These are phyloP conservation scores for Grallaria varia DNA, from an alignment of 2,113 vertebrate genomes.

Conservation along the genomic window DNA sequence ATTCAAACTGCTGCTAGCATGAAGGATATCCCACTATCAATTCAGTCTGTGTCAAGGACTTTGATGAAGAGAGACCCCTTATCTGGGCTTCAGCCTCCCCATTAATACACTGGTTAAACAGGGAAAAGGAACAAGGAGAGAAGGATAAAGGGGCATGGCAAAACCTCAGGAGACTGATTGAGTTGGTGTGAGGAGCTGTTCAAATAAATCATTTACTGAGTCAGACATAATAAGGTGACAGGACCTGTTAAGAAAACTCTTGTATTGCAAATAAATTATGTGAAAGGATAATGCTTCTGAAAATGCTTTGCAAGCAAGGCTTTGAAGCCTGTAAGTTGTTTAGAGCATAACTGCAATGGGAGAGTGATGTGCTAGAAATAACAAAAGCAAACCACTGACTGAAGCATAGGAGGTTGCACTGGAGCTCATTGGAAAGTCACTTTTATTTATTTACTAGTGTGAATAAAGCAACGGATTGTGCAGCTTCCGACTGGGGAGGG, in stretches of 20 bases:
- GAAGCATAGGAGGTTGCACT: not conserved
- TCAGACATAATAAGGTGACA: not conserved
- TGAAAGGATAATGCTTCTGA: not conserved
- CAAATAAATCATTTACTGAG: not conserved
- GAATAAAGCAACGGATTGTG: not conserved
- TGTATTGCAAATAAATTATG: not conserved
- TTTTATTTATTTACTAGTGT: not conserved
- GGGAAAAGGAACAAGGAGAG: not conserved
- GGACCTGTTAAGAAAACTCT: not conserved
- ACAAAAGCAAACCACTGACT: not conserved
- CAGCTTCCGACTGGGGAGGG: rapidly evolving
- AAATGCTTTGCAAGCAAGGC: not conserved
- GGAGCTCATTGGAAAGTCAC: not conserved
- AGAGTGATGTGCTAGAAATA: not conserved
- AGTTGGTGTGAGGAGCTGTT: not conserved
- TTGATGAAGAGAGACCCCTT: not conserved
- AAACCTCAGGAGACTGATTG: not conserved
- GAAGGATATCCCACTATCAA: not conserved
- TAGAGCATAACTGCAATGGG: not conserved
- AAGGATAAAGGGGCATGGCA: not conserved
- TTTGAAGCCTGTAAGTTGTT: not conserved
- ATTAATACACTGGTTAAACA: not conserved
- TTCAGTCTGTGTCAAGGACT: not conserved
- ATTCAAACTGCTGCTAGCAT: not conserved
- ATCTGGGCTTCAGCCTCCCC: not conserved